Evolutionary conservation across 2,797 vertebrate species (phyloP).

Genomic region (Oreortyx pictus): DNA sequence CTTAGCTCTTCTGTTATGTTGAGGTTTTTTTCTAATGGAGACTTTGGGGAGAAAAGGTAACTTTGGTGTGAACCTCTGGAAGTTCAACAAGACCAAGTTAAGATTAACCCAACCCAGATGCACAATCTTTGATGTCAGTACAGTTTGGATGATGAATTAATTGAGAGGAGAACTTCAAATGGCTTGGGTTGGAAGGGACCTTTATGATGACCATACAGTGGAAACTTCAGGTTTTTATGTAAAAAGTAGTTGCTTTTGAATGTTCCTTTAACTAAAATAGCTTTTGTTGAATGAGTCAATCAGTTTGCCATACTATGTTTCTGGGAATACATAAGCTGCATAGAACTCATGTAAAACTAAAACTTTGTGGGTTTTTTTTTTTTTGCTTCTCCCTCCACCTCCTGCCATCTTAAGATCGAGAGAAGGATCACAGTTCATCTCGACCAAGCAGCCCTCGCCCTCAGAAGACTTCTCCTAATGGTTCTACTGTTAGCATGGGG

Average conservation of each 20-base stretch:
- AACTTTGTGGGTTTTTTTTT: not conserved
- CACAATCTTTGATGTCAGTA: not conserved
- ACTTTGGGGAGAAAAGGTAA: not conserved
- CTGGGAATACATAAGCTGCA: not conserved
- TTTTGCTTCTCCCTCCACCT: not conserved
- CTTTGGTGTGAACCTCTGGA: not conserved
- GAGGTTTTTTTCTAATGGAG: not conserved
- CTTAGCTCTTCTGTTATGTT: not conserved
- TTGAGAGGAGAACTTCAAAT: not conserved
- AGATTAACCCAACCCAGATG: too few relatives aligned
- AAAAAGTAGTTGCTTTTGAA: not conserved
- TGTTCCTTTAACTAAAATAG: not conserved
- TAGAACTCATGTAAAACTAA: not conserved
- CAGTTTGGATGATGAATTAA: not conserved
- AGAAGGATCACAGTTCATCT: slow-evolving; percentile 91
- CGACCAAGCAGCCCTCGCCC: slow-evolving; percentile 94
- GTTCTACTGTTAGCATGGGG: slow-evolving; percentile 89
- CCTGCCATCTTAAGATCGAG: slow-evolving; percentile 78
- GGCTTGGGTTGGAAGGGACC: too few relatives aligned
- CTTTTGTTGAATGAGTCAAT: not conserved
- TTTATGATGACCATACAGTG: not conserved
- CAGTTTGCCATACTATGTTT: not conserved
- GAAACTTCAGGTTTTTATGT: not conserved
- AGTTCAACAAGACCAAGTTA: not conserved
- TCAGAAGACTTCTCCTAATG: slow-evolving; percentile 92